These are phyloP conservation scores for Seriola aureovittata DNA, from an alignment of 2,113 vertebrate genomes.

Conservation along the genomic window DNA sequence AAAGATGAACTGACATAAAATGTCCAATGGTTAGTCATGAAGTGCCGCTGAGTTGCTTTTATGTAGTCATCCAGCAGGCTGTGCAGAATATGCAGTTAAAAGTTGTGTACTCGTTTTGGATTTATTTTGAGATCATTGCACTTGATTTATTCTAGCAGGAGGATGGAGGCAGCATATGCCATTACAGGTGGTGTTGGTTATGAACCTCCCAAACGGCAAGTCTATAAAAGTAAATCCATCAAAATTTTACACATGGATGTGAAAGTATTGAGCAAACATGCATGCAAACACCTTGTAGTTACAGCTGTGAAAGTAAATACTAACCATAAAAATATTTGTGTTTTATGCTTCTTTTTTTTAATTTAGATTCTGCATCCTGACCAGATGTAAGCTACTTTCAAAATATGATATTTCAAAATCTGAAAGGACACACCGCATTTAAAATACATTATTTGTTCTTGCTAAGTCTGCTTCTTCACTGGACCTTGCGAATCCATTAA, in stretches of 20 bases:
- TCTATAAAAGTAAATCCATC: constrained; percentile 56
- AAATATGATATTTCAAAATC: not conserved
- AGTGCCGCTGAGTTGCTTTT: not conserved
- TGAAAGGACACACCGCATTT: not conserved
- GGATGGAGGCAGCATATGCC: constrained; percentile 47
- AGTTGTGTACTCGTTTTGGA: constrained; percentile 16
- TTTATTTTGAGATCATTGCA: constrained; percentile 27
- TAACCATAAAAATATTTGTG: constrained; percentile 12
- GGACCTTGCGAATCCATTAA: not conserved
- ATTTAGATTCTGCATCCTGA: not conserved
- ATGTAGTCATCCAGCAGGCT: not conserved
- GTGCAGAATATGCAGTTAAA: constrained; percentile 13
- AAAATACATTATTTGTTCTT: not conserved
- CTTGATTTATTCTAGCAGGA: constrained; percentile 43
- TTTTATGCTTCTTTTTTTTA: not conserved
- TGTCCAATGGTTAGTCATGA: not conserved
- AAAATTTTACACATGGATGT: constrained; percentile 27
- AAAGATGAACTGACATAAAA: constrained; percentile 3
- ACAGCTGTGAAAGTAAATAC: constrained; percentile 31
- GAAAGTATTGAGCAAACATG: constrained; percentile 25
- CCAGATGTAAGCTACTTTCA: not conserved
- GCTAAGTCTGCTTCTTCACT: not conserved
- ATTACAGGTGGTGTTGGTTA: constrained; percentile 69
- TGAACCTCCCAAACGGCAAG: constrained; percentile 38
- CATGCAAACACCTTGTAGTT: constrained; percentile 19